A percentile compares a stretch with the other conserved stretches of the same genome.
Evolutionary conservation across 1,140 invertebrate species (phyloP).

Genomic region (Leptoteleia sp.): DNA sequence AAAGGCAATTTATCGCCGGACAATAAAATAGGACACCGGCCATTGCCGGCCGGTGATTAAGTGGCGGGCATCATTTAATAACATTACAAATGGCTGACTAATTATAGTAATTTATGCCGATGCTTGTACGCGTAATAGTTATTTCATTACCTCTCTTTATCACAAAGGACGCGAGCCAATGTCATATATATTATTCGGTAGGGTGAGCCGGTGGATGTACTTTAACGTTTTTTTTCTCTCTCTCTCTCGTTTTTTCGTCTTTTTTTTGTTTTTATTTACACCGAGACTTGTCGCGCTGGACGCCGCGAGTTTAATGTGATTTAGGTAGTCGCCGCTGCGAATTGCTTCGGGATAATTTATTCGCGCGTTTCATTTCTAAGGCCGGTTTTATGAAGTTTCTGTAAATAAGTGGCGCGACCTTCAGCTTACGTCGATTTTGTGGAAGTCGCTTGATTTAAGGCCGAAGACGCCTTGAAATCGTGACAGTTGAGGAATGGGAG

Average conservation of each 20-base stretch:
- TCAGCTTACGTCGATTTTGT: too few species aligned
- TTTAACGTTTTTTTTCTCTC: conserved; percentile 1
- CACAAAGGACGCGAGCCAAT: conserved; percentile 24
- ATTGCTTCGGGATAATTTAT: too few species aligned
- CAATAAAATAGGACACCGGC: conserved; percentile 41
- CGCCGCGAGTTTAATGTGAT: background rate
- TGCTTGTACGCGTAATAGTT: conserved; percentile 41
- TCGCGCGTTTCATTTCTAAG: too few species aligned
- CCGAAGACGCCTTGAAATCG: too few species aligned
- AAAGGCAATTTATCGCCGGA: conserved; percentile 33
- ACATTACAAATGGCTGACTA: conserved; percentile 53
- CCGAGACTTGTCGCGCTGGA: background rate
- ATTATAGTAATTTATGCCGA: conserved; percentile 48
- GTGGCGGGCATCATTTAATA: conserved; percentile 42
- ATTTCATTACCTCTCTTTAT: conserved; percentile 53
- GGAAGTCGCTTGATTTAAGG: too few species aligned
- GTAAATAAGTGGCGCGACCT: too few species aligned
- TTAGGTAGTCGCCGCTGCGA: too few species aligned
- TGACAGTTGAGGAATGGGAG: too few species aligned
- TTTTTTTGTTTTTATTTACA: too few species aligned
- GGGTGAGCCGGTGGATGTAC: background rate
- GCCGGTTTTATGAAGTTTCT: too few species aligned
- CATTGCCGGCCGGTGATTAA: conserved; percentile 24
- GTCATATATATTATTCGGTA: conserved; percentile 36
- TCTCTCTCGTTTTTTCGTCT: too few species aligned